A percentile compares a stretch with the other conserved stretches of the same genome.
phyloP scores from a whole-genome alignment of 2,888 invertebrate genomes.

The Kryphioiulus occultus region DNA sequence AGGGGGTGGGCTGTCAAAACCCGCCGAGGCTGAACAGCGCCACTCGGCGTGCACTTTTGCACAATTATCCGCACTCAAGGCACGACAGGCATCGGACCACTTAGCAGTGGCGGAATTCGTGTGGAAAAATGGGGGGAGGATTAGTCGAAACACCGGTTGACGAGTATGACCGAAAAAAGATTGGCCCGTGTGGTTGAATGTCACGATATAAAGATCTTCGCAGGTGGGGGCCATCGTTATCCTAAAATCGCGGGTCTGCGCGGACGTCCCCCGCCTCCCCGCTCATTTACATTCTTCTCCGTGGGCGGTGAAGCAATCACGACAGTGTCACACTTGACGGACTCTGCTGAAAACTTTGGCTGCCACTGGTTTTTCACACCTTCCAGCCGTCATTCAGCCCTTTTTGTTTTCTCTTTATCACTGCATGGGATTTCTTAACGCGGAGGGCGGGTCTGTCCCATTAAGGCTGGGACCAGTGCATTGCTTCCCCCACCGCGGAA shows the following conservation, averaged over 20 bases:
- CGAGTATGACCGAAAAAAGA: no score
- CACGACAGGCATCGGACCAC: not conserved
- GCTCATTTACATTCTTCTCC: slow-evolving; percentile 5
- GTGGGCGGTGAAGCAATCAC: slow-evolving; percentile 5
- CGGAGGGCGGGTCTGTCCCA: not conserved
- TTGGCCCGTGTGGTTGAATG: not conserved
- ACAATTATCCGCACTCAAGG: not conserved
- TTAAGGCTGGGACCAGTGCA: not conserved
- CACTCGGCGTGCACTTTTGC: not conserved
- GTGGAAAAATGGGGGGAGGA: not conserved
- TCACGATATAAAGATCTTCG: not conserved
- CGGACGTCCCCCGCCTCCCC: not conserved
- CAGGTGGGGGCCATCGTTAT: not conserved
- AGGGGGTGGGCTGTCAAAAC: not conserved
- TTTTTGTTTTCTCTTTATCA: not conserved
- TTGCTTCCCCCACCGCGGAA: no score
- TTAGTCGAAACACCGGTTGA: not conserved
- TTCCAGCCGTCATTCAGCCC: not conserved
- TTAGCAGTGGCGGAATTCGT: slow-evolving; percentile 5
- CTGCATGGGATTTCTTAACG: not conserved
- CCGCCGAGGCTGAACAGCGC: not conserved
- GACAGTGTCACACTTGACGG: not conserved
- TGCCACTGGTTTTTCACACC: slow-evolving; percentile 3
- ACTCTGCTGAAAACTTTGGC: not conserved
- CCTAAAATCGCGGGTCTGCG: not conserved